phyloP scores from a whole-genome alignment of 1,140 invertebrate genomes.

The Aleiodes sp. region DNA sequence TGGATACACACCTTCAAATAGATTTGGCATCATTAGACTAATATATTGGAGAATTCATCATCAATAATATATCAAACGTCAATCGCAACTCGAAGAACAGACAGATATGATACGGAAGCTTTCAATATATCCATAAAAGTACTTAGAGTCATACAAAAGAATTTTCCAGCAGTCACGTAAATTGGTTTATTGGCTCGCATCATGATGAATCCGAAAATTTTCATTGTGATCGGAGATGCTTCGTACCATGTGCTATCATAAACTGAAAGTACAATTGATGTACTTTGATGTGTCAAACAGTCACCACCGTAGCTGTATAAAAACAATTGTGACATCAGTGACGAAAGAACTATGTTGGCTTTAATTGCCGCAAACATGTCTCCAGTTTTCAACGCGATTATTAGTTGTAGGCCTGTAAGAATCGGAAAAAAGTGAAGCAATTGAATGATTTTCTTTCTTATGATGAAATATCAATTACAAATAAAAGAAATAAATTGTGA shows the following conservation, averaged over 20 bases:
- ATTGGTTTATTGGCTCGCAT: conserved; percentile 36
- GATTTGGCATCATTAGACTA: not conserved
- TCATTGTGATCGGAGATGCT: conserved; percentile 18
- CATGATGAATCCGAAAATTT: conserved; percentile 32
- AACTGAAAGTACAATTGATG: conserved; percentile 20
- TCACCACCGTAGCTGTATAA: conserved; percentile 40
- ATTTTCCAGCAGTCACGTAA: conserved; percentile 38
- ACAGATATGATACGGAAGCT: conserved; percentile 37
- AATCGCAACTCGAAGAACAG: conserved; percentile 34
- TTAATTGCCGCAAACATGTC: conserved; percentile 35
- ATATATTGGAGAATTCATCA: not conserved
- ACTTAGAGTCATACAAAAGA: conserved; percentile 35
- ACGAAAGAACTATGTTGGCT: conserved; percentile 28
- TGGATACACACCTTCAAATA: too few species aligned
- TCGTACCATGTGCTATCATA: conserved; percentile 38
- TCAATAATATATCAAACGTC: conserved; percentile 18
- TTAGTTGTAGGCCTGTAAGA: conserved; percentile 35
- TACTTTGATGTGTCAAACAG: conserved; percentile 35
- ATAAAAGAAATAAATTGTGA: too few species aligned
- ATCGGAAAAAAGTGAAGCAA: conserved; percentile 8
- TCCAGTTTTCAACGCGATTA: conserved; percentile 34
- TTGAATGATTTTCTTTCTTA: too few species aligned
- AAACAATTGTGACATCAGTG: conserved; percentile 39
- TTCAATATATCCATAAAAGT: conserved; percentile 40
- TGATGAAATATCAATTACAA: too few species aligned